These are phyloP conservation scores for Masnerella sp. DNA, from an alignment of 2,888 invertebrate species.

Conservation along the genomic window DNA sequence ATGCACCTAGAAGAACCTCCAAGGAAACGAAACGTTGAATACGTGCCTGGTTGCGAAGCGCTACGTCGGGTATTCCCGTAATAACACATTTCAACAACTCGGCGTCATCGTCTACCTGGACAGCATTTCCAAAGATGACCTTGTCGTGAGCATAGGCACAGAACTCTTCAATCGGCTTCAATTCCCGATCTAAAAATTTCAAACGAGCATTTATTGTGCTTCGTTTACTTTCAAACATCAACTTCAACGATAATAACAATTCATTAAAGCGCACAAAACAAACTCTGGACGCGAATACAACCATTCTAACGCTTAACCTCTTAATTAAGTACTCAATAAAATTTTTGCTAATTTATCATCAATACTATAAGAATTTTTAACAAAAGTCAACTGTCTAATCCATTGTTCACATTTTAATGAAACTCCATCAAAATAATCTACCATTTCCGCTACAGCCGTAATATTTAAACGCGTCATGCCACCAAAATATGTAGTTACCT, in stretches of 20 bases:
- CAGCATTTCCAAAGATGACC: not conserved
- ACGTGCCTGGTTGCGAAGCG: not conserved
- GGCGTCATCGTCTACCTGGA: not conserved
- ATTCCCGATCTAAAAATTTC: slow-evolving; percentile 1
- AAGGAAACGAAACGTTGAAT: not conserved
- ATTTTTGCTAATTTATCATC: not conserved
- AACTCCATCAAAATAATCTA: not conserved
- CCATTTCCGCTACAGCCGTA: not conserved
- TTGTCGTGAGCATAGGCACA: not conserved
- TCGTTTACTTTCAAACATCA: not conserved
- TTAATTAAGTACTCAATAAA: not conserved
- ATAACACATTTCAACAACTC: not conserved
- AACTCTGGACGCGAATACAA: slow-evolving; percentile 3
- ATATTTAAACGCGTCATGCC: not conserved
- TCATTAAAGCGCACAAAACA: not conserved
- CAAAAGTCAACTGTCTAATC: not conserved
- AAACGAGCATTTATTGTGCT: not conserved
- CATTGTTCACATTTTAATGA: not conserved
- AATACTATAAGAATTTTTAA: not conserved
- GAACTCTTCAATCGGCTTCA: not conserved
- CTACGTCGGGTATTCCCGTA: not conserved
- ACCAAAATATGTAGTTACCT: not conserved
- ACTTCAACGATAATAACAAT: not conserved
- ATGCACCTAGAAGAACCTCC: not conserved
- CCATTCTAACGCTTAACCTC: not conserved